A percentile compares a stretch with the other conserved stretches of the same genome.
phyloP scores from a whole-genome alignment of 2,113 vertebrate species.

The Raja brachyura region DNA sequence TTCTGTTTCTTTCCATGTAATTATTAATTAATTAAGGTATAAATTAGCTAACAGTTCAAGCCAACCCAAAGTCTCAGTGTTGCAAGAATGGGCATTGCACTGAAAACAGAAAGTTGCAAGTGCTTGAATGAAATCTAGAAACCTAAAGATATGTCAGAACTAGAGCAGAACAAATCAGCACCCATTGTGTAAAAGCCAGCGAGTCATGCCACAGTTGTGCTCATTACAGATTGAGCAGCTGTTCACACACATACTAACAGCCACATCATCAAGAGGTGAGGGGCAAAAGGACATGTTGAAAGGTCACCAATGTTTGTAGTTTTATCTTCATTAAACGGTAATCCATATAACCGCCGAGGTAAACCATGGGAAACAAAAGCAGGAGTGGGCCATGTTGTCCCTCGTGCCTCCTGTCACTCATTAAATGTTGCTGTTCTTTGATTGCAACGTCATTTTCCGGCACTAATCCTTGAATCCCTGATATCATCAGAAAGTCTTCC shows the following conservation, averaged over 20 bases:
- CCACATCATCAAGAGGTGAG: neutral
- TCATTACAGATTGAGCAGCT: constrained; percentile 17
- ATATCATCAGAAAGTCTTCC: neutral
- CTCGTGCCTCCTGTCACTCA: too few species aligned
- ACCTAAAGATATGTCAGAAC: neutral
- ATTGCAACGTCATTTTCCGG: too few species aligned
- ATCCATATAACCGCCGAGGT: neutral
- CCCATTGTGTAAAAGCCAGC: neutral
- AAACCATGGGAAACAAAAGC: neutral
- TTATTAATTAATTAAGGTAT: neutral
- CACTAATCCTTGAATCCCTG: too few species aligned
- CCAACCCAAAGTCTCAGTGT: neutral
- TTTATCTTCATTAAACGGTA: neutral
- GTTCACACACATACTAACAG: neutral
- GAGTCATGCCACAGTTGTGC: neutral
- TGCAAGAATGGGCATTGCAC: neutral
- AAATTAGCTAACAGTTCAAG: neutral
- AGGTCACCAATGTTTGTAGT: constrained; percentile 1
- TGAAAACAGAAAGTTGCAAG: neutral
- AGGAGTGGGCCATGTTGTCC: too few species aligned
- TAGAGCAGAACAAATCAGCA: neutral
- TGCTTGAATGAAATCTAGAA: neutral
- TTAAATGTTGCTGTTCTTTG: too few species aligned
- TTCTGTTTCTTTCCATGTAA: neutral
- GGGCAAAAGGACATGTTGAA: neutral